Evolutionary conservation across 2,797 vertebrate genomes (phyloP).

Genomic region (Buphagus erythrorhynchus): DNA sequence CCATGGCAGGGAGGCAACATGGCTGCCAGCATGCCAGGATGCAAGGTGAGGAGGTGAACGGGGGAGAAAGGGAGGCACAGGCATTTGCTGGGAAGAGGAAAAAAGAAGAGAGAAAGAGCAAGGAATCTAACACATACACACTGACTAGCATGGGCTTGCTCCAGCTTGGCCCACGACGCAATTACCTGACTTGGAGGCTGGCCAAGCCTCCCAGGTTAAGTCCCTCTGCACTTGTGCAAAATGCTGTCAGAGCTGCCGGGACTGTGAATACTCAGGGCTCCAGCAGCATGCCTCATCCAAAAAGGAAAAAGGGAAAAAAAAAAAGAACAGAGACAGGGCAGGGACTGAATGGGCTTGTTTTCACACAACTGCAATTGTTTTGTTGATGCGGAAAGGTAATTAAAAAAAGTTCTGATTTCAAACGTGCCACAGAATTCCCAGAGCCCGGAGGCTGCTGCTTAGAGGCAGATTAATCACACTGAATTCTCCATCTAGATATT

Average conservation of each 20-base stretch:
- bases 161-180: not conserved
- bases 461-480: conserved; percentile 85
- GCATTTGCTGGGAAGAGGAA: not conserved
- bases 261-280: not conserved
- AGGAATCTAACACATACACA: not conserved
- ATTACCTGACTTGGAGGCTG: conserved; percentile 48
- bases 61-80: not conserved
- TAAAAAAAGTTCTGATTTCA: conserved; percentile 80
- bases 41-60: not conserved
- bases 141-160: conserved; percentile 1
- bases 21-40: not conserved
- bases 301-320: not conserved
- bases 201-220: conserved; percentile 26
- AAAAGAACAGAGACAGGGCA: not conserved
- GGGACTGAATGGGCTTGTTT: conserved; percentile 62
- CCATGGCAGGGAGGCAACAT: not conserved
- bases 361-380: conserved; percentile 65
- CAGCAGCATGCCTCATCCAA: not conserved
- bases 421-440: conserved; percentile 79
- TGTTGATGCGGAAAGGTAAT: conserved; percentile 73
- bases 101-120: not conserved
- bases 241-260: conserved; percentile 23
- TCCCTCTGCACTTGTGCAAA: conserved; percentile 39
- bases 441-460: conserved; percentile 83
- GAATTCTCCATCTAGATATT: conserved; percentile 84